These are phyloP conservation scores for Cotesia vestalis DNA, from an alignment of 1,140 invertebrate genomes.

Conservation along the genomic window DNA sequence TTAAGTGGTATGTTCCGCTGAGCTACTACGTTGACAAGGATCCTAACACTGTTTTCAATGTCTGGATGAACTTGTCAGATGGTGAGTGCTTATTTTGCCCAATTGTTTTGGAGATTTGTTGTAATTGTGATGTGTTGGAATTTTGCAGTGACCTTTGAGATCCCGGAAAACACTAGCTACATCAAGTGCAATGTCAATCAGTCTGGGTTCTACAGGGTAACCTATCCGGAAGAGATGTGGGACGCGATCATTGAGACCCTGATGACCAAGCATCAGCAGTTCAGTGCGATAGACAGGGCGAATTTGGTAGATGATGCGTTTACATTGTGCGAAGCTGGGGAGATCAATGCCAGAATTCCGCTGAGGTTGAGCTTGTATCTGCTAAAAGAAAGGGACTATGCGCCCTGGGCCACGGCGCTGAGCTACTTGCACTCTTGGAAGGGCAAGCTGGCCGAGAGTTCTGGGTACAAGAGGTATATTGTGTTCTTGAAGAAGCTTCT, in stretches of 20 bases:
- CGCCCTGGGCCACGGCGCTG: constrained; percentile 78
- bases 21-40: constrained; percentile 75
- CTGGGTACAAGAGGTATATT: constrained; percentile 72
- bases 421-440: constrained; percentile 76
- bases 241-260: constrained; percentile 75
- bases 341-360: constrained; percentile 75
- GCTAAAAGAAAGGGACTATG: constrained; percentile 75
- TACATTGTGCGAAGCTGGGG: constrained; percentile 77
- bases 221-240: constrained; percentile 85
- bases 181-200: constrained; percentile 89
- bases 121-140: too few species aligned
- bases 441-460: constrained; percentile 73
- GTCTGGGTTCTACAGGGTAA: constrained; percentile 86
- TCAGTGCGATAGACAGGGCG: constrained; percentile 77
- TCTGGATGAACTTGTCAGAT: constrained; percentile 81
- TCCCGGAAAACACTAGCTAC: constrained; percentile 74
- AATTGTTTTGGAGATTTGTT: not conserved
- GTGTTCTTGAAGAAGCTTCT: constrained; percentile 71
- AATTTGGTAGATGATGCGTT: constrained; percentile 82
- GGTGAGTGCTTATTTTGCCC: constrained; percentile 62
- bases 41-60: constrained; percentile 57
- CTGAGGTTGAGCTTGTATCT: constrained; percentile 77
- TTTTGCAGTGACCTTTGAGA: constrained; percentile 70
- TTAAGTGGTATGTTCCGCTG: constrained; percentile 80
- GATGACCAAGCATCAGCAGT: constrained; percentile 72